phyloP scores from a whole-genome alignment of 2,113 vertebrate species.

The Genyomyrus donnyi region DNA sequence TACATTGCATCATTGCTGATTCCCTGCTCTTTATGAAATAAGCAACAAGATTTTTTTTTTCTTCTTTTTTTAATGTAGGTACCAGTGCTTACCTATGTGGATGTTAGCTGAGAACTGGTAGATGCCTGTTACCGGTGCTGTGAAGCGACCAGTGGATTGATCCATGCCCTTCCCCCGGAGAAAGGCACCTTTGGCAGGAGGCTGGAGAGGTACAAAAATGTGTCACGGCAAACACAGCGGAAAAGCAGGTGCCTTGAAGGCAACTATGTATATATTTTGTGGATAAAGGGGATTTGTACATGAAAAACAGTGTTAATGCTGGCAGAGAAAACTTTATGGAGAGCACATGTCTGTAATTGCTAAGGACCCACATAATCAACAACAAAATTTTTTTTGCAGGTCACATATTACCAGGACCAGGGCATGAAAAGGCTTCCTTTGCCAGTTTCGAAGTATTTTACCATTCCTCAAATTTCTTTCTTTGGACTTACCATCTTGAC shows the following conservation, averaged over 20 bases:
- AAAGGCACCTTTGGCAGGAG: slow-evolving; percentile 81
- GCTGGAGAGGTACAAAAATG: slow-evolving; percentile 56
- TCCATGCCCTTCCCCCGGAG: slow-evolving; percentile 79
- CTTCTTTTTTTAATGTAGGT: background rate
- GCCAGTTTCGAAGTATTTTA: background rate
- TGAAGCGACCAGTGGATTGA: slow-evolving; percentile 80
- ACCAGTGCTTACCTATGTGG: slow-evolving; percentile 70
- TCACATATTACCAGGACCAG: background rate
- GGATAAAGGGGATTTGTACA: background rate
- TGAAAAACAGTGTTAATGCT: background rate
- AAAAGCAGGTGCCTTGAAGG: background rate
- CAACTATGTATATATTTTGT: background rate
- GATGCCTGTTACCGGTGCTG: slow-evolving; percentile 78
- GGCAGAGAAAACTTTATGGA: background rate
- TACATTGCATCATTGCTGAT: background rate
- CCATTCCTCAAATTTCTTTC: background rate
- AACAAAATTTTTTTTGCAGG: background rate
- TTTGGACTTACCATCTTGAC: background rate
- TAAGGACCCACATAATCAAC: background rate
- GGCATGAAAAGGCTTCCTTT: background rate
- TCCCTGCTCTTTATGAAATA: background rate
- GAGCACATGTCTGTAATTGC: background rate
- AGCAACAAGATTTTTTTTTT: background rate
- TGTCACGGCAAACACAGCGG: background rate
- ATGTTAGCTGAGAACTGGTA: slow-evolving; percentile 91